phyloP scores from a whole-genome alignment of 1,140 invertebrate genomes.

The Lanistes nyassanus region DNA sequence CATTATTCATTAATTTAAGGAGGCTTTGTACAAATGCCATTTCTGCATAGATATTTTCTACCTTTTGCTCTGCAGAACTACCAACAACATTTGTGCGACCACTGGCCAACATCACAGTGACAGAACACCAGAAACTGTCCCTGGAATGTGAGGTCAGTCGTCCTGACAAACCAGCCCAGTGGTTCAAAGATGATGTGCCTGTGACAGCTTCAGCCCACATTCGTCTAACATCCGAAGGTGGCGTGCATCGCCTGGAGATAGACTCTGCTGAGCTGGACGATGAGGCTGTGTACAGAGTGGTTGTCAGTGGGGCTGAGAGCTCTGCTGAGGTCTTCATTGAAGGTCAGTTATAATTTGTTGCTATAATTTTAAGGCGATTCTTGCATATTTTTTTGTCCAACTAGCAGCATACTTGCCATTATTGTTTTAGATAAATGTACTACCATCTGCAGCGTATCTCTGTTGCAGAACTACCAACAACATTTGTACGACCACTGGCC shows the following conservation, averaged over 20 bases:
- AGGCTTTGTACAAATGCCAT: conserved; percentile 77
- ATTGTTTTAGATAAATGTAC: background rate
- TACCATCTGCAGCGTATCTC: background rate
- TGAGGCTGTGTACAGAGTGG: conserved; percentile 78
- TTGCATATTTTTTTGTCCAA: background rate
- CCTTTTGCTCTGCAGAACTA: background rate
- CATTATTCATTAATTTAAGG: too few relatives aligned
- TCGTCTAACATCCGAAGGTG: conserved; percentile 86
- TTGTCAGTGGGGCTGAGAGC: conserved; percentile 33
- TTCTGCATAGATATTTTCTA: background rate
- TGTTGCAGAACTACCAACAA: conserved; percentile 50
- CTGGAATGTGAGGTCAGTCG: conserved; percentile 73
- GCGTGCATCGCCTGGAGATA: conserved; percentile 73
- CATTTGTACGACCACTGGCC: conserved; percentile 54
- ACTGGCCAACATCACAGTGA: conserved; percentile 51
- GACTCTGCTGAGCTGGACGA: conserved; percentile 82
- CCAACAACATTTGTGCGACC: conserved; percentile 29
- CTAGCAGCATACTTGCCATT: background rate
- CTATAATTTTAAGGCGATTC: background rate
- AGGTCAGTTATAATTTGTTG: conserved; percentile 27
- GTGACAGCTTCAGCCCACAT: conserved; percentile 77
- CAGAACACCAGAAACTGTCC: conserved; percentile 44
- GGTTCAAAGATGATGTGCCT: conserved; percentile 82
- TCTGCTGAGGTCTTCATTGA: conserved; percentile 35
- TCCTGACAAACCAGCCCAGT: conserved; percentile 79